phyloP scores from a whole-genome alignment of 2,888 invertebrate genomes.

The Aphodius sticticus region DNA sequence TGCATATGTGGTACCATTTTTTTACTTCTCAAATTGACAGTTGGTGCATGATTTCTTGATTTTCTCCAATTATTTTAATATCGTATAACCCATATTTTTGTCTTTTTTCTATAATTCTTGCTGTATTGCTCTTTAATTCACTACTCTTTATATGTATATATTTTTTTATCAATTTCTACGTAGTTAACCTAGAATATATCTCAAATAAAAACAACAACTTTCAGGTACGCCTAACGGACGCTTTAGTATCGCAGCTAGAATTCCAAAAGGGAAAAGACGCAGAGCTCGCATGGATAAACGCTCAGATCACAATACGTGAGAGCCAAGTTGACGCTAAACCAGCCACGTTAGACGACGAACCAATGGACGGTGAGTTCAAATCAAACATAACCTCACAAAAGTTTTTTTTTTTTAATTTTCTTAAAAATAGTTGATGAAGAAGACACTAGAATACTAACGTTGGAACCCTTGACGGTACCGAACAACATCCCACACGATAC shows the following conservation, averaged over 20 bases:
- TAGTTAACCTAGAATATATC: too few relatives aligned
- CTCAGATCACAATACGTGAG: slow-evolving; percentile 72
- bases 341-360: slow-evolving; percentile 59
- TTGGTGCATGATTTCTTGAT: too few relatives aligned
- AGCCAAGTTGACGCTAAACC: slow-evolving; percentile 67
- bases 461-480: slow-evolving; percentile 69
- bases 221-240: slow-evolving; percentile 90
- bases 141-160: too few relatives aligned
- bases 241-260: slow-evolving; percentile 84
- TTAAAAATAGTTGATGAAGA: slow-evolving; percentile 59
- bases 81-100: too few relatives aligned
- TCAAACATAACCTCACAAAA: slow-evolving; percentile 4
- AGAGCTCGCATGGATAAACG: slow-evolving; percentile 97
- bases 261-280: slow-evolving; percentile 88
- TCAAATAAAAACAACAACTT: slow-evolving; percentile 34
- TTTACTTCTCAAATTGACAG: too few relatives aligned
- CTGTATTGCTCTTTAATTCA: too few relatives aligned
- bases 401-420: not conserved
- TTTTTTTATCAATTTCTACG: too few relatives aligned
- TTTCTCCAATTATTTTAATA: too few relatives aligned
- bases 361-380: slow-evolving; percentile 55
- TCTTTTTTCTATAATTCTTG: too few relatives aligned
- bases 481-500: slow-evolving; percentile 77
- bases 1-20: too few relatives aligned
- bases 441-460: slow-evolving; percentile 70